phyloP scores from a whole-genome alignment of 2,113 vertebrate species.

The Scomber colias region DNA sequence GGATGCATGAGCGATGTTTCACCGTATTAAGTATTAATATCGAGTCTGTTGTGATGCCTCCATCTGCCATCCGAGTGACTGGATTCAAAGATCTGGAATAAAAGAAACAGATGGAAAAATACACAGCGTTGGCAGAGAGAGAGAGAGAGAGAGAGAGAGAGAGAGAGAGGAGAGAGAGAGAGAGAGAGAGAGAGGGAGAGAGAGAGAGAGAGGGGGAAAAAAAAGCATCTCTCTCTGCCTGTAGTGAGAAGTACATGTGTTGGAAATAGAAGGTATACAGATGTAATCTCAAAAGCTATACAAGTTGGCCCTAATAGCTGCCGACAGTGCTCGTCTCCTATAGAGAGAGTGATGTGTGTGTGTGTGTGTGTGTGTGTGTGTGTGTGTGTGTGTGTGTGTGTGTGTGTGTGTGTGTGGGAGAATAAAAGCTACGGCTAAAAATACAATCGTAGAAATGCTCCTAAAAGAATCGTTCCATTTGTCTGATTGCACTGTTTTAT shows the following conservation, averaged over 20 bases:
- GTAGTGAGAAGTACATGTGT: constrained; percentile 17
- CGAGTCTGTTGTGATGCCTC: constrained; percentile 62
- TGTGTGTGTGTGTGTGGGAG: too few relatives aligned
- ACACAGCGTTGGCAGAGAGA: constrained; percentile 9
- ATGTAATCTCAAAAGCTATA: constrained; percentile 23
- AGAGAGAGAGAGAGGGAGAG: too few relatives aligned
- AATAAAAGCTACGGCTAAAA: constrained; percentile 74
- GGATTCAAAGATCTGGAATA: constrained; percentile 54
- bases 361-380: too few relatives aligned
- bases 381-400: too few relatives aligned
- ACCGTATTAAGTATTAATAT: constrained; percentile 72
- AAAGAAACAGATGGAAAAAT: constrained; percentile 71
- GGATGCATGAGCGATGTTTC: constrained; percentile 56
- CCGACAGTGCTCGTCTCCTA: constrained; percentile 1
- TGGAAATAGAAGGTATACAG: constrained; percentile 47
- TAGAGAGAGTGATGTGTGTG: constrained; percentile 49
- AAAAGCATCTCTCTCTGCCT: constrained; percentile 28
- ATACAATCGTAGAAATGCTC: constrained; percentile 73
- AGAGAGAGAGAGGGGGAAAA: not conserved
- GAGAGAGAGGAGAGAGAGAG: too few relatives aligned
- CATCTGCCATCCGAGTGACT: constrained; percentile 56
- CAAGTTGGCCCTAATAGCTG: constrained; percentile 53
- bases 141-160: too few relatives aligned
- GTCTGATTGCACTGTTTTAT: constrained; percentile 74
- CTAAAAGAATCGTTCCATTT: constrained; percentile 74